Evolutionary conservation across 2,113 vertebrate species (phyloP).

Genomic region (Eulacestoma nigropectus): DNA sequence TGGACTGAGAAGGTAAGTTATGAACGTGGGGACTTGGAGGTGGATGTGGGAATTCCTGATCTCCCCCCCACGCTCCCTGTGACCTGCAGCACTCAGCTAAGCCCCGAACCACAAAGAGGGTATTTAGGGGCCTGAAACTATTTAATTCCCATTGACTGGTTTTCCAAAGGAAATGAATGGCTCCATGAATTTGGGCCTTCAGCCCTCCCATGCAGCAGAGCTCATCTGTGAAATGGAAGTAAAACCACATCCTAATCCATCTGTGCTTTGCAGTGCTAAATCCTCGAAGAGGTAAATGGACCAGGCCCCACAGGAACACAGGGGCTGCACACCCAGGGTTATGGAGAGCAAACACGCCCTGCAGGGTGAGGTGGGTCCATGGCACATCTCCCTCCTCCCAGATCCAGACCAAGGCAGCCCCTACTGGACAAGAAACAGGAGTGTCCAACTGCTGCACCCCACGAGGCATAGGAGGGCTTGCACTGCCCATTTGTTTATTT

Average conservation of each 20-base stretch:
- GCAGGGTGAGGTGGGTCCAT: neutral
- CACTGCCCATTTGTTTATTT: rapidly evolving
- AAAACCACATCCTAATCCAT: neutral
- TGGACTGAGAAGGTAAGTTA: neutral
- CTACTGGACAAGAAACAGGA: neutral
- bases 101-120: neutral
- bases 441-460: rapidly evolving
- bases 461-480: neutral
- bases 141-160: constrained; percentile 29
- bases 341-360: neutral
- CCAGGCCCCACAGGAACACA: neutral
- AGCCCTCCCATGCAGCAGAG: neutral
- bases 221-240: neutral
- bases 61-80: neutral
- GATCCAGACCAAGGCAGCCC: neutral
- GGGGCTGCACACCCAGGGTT: neutral
- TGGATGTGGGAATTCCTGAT: neutral
- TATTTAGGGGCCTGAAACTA: constrained; percentile 1
- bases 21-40: neutral
- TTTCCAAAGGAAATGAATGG: constrained; percentile 25
- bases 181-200: neutral
- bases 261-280: neutral
- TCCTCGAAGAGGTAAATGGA: neutral
- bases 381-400: neutral
- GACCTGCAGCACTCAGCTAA: neutral